Evolutionary conservation across 2,797 vertebrate genomes (phyloP).

Genomic region (Hylomyscus alleni): DNA sequence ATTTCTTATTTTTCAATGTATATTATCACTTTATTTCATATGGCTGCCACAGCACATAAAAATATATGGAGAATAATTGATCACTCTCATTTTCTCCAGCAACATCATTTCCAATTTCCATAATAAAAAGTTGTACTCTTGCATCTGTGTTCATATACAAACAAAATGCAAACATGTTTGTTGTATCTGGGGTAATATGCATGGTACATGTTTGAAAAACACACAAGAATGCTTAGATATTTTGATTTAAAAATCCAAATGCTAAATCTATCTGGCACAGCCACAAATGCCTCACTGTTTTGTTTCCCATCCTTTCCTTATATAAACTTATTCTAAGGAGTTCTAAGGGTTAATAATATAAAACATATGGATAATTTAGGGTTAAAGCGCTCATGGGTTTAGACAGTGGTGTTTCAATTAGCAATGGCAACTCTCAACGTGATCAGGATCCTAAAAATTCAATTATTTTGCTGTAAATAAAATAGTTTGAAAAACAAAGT

Average conservation of each 20-base stretch:
- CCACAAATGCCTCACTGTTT: conserved; percentile 13
- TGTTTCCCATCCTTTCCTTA: conserved; percentile 50
- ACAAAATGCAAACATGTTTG: conserved; percentile 59
- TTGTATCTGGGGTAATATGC: conserved; percentile 46
- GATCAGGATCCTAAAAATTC: conserved; percentile 55
- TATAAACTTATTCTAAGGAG: conserved; percentile 39
- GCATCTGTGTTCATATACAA: conserved; percentile 54
- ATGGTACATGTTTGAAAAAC: conserved; percentile 31
- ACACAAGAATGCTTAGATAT: neutral
- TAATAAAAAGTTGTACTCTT: conserved; percentile 41
- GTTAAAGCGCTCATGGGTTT: conserved; percentile 74
- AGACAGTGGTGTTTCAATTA: conserved; percentile 52
- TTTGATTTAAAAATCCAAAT: conserved; percentile 54
- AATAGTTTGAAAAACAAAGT: conserved; percentile 37
- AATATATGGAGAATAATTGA: conserved; percentile 39
- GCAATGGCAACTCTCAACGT: conserved; percentile 55
- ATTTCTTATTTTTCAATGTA: conserved; percentile 48
- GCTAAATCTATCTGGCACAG: conserved; percentile 7
- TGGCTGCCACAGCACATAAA: conserved; percentile 39
- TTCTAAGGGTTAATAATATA: neutral
- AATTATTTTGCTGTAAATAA: conserved; percentile 50
- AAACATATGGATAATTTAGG: conserved; percentile 38
- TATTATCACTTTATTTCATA: conserved; percentile 70
- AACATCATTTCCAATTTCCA: conserved; percentile 54
- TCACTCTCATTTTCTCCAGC: conserved; percentile 53